These are phyloP conservation scores for Trididemnum miniatum DNA, from an alignment of 23 tunicate species.

Conservation along the genomic window DNA sequence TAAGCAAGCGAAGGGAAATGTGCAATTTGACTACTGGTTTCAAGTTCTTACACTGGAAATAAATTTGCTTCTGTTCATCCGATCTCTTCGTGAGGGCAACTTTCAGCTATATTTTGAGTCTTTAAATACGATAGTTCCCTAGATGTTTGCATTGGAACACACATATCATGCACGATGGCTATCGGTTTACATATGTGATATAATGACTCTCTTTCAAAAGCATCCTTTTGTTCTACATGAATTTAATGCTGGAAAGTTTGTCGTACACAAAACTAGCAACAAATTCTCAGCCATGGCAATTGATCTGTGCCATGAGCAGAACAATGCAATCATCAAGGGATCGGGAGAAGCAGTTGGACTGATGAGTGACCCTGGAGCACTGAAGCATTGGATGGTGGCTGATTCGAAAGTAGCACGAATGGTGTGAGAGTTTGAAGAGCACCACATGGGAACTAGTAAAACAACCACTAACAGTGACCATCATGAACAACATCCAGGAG, in stretches of 20 bases:
- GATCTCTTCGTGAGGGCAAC: not conserved
- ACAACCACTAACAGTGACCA: not conserved
- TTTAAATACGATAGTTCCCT: not conserved
- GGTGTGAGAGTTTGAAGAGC: not conserved
- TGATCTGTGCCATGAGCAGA: slow-evolving; percentile 3
- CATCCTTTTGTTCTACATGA: not conserved
- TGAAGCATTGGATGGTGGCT: not conserved
- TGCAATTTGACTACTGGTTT: not conserved
- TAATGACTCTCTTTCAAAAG: not conserved
- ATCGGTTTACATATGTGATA: not conserved
- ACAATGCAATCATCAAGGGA: not conserved
- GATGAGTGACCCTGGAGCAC: not conserved
- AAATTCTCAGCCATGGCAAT: not conserved
- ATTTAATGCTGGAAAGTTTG: not conserved
- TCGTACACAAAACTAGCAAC: not conserved
- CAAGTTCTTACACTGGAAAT: not conserved
- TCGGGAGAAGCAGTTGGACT: not conserved
- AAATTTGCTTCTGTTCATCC: not conserved
- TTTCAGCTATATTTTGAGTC: not conserved
- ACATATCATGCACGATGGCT: not conserved
- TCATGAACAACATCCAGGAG: not conserved
- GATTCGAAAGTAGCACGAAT: not conserved
- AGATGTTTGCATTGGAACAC: not conserved
- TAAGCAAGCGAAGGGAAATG: not conserved
- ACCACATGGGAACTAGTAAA: not conserved